phyloP scores from a whole-genome alignment of 2,113 vertebrate genomes.

The Garra rufa region DNA sequence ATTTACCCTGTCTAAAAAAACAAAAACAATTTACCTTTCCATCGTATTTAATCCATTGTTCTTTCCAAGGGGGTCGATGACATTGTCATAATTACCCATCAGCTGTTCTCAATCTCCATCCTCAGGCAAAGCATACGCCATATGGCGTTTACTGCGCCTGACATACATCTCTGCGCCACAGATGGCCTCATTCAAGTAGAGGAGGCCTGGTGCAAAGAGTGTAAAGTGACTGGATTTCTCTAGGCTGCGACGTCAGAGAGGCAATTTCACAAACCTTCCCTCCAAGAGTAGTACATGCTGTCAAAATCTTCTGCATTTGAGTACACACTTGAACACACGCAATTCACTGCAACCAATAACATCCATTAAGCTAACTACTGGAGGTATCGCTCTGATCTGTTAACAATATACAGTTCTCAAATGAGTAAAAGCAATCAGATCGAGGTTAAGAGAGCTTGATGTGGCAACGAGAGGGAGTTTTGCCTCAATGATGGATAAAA shows the following conservation, averaged over 20 bases:
- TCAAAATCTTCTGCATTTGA: slow-evolving; percentile 45
- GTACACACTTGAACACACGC: slow-evolving; percentile 7
- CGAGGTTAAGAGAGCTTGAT: not conserved
- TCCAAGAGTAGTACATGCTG: slow-evolving; percentile 49
- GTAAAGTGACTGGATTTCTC: not conserved
- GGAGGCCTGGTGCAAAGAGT: not conserved
- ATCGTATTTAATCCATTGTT: not conserved
- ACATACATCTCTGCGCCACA: slow-evolving; percentile 20
- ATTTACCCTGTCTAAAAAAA: not conserved
- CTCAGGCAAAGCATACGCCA: slow-evolving; percentile 61
- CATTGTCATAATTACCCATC: slow-evolving; percentile 60
- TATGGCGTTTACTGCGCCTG: slow-evolving; percentile 53
- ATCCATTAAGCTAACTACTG: not conserved
- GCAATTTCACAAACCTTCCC: not conserved
- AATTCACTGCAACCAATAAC: slow-evolving; percentile 25
- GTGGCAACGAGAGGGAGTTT: not conserved
- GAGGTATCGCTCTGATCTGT: not conserved
- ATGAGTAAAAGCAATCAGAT: not conserved
- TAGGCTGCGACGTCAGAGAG: not conserved
- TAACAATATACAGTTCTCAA: slow-evolving; percentile 24
- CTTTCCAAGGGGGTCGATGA: not conserved
- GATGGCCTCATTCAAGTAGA: slow-evolving; percentile 29
- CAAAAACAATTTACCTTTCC: not conserved
- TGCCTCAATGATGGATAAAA: slow-evolving; percentile 6
- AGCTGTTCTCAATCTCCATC: slow-evolving; percentile 60